Evolutionary conservation across 2,888 invertebrate species (phyloP).

Genomic region (Aelia acuminata): DNA sequence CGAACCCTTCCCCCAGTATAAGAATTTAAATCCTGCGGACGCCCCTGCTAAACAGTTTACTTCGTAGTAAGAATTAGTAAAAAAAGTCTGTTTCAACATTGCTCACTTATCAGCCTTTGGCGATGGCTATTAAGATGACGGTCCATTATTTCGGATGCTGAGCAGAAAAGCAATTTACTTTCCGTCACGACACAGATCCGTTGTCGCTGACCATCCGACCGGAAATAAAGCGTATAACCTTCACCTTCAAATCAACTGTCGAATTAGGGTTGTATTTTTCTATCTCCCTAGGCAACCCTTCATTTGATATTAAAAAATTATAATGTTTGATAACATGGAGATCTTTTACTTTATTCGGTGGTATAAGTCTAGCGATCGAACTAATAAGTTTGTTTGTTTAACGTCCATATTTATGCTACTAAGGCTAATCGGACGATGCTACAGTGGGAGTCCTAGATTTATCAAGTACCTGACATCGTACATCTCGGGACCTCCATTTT

Average conservation of each 20-base stretch:
- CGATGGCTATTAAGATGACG: not conserved
- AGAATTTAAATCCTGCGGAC: too few relatives aligned
- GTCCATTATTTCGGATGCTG: not conserved
- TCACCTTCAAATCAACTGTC: slow-evolving; percentile 26
- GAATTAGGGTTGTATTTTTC: not conserved
- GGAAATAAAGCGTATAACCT: slow-evolving; percentile 1
- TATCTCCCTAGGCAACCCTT: not conserved
- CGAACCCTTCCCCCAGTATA: too few relatives aligned
- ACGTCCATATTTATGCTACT: too few relatives aligned
- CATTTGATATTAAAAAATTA: not conserved
- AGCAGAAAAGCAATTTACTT: slow-evolving; percentile 47
- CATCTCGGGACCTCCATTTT: too few relatives aligned
- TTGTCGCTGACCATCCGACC: not conserved
- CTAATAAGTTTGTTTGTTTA: too few relatives aligned
- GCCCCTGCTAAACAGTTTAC: too few relatives aligned
- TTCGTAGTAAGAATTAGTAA: too few relatives aligned
- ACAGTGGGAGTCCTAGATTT: too few relatives aligned
- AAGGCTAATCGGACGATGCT: too few relatives aligned
- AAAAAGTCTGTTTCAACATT: not conserved
- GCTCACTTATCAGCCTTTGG: not conserved
- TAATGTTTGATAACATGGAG: not conserved
- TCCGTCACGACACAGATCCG: slow-evolving; percentile 3
- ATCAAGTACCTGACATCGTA: too few relatives aligned
- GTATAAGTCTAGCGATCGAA: too few relatives aligned
- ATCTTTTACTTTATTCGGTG: too few relatives aligned